phyloP scores from a whole-genome alignment of 1,140 invertebrate genomes.

The Ladona fulva region DNA sequence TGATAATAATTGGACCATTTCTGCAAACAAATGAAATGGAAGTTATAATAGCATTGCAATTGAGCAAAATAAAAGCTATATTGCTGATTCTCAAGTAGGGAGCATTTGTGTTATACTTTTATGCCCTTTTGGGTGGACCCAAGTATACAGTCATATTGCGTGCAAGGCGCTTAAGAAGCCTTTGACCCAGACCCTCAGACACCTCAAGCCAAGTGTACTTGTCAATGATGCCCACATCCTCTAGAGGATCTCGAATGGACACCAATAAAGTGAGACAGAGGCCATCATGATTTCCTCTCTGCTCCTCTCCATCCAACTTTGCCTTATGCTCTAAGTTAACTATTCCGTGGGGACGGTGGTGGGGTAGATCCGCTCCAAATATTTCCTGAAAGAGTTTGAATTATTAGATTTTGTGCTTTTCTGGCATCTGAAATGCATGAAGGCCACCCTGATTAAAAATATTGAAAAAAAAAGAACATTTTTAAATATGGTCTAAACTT shows the following conservation, averaged over 20 bases:
- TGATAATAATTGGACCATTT: too few species aligned
- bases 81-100: too few species aligned
- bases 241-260: conserved; percentile 72
- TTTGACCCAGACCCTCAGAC: conserved; percentile 55
- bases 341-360: conserved; percentile 74
- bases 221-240: conserved; percentile 70
- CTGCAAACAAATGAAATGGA: too few species aligned
- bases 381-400: conserved; percentile 66
- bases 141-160: conserved; percentile 70
- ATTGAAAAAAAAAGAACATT: too few species aligned
- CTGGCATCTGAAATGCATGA: too few species aligned
- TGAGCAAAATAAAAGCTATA: too few species aligned
- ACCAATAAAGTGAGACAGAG: conserved; percentile 74
- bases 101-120: too few species aligned
- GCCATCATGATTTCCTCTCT: conserved; percentile 51
- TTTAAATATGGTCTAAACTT: too few species aligned
- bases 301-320: conserved; percentile 45
- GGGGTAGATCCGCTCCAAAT: conserved; percentile 75
- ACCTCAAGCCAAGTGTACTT: conserved; percentile 84
- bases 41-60: too few species aligned
- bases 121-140: not conserved
- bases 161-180: conserved; percentile 53
- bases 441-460: too few species aligned
- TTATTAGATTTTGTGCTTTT: too few species aligned
- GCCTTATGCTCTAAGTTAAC: conserved; percentile 53